A percentile compares a stretch with the other conserved stretches of the same genome.
Conservation (phyloP, 1,140 invertebrate species). For the Pseudomyrmex dendroicus region DNA sequence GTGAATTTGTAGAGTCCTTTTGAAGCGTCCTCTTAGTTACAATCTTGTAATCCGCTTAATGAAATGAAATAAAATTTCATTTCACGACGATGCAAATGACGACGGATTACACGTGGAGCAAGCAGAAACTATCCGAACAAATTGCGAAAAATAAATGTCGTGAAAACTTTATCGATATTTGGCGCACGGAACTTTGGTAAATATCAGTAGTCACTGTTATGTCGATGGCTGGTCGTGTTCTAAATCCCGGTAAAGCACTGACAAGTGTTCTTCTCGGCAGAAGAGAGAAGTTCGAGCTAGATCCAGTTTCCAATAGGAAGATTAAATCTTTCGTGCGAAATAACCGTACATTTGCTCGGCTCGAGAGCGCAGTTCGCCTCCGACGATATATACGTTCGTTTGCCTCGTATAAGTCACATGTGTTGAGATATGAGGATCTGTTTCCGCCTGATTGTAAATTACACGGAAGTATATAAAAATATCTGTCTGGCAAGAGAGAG, state of each 20-base stretch:
- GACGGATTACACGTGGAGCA: background rate
- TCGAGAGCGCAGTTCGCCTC: background rate
- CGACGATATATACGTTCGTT: conserved; percentile 3
- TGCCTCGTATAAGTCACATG: conserved; percentile 2
- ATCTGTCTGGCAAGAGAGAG: background rate
- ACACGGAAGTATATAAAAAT: background rate
- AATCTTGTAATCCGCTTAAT: background rate
- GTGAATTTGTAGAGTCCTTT: too few relatives aligned
- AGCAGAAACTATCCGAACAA: background rate
- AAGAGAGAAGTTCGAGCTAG: conserved; percentile 14
- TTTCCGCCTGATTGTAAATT: conserved; percentile 11
- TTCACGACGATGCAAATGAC: background rate
- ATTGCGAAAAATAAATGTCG: background rate
- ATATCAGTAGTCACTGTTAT: conserved; percentile 17
- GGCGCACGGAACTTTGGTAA: background rate
- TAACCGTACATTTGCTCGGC: conserved; percentile 26
- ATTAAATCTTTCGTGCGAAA: conserved; percentile 18
- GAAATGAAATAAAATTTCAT: background rate
- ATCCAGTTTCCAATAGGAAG: conserved; percentile 10
- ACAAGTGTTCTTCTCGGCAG: conserved; percentile 17
- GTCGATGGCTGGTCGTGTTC: conserved; percentile 6
- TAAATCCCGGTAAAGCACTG: background rate
- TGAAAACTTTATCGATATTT: background rate
- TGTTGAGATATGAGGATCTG: background rate
- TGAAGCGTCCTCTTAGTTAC: background rate